These are phyloP conservation scores for Orestias chungarensis DNA, from an alignment of 2,797 vertebrate genomes.

Conservation along the genomic window DNA sequence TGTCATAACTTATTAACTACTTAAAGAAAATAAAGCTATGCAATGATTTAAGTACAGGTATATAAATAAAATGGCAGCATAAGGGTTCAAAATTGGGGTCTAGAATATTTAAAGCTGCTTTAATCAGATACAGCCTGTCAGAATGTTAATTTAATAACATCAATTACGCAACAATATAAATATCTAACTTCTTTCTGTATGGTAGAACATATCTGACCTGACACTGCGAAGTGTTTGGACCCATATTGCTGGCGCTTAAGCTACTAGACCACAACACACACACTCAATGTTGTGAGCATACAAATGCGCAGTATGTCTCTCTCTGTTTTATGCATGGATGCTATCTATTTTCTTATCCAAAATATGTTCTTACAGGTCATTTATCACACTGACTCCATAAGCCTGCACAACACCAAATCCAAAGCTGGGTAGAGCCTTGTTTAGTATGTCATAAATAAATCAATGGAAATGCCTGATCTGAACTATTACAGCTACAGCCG, in stretches of 20 bases:
- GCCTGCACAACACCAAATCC: conserved; percentile 65
- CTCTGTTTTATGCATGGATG: conserved; percentile 62
- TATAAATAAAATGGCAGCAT: background rate
- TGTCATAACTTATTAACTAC: background rate
- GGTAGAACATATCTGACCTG: background rate
- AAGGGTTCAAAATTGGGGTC: background rate
- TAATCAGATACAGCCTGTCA: background rate
- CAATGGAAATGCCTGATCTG: conserved; percentile 80
- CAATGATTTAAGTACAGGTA: background rate
- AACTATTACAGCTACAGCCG: conserved; percentile 75
- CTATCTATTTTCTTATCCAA: conserved; percentile 74
- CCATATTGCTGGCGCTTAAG: background rate
- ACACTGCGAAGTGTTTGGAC: background rate
- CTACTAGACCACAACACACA: background rate
- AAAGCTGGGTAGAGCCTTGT: conserved; percentile 78
- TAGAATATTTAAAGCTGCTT: background rate
- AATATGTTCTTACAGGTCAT: conserved; percentile 76
- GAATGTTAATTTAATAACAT: background rate
- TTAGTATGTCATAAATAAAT: conserved; percentile 84
- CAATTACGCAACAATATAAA: background rate
- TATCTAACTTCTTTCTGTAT: background rate
- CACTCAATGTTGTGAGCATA: conserved; percentile 19
- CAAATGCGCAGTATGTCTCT: conserved; percentile 48
- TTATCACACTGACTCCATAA: conserved; percentile 78
- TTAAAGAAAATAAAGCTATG: background rate